Evolutionary conservation across 2,888 invertebrate species (phyloP), one percentile per base, ranked within the genome.

Genomic region (Tenthredo mesomela): DNA sequence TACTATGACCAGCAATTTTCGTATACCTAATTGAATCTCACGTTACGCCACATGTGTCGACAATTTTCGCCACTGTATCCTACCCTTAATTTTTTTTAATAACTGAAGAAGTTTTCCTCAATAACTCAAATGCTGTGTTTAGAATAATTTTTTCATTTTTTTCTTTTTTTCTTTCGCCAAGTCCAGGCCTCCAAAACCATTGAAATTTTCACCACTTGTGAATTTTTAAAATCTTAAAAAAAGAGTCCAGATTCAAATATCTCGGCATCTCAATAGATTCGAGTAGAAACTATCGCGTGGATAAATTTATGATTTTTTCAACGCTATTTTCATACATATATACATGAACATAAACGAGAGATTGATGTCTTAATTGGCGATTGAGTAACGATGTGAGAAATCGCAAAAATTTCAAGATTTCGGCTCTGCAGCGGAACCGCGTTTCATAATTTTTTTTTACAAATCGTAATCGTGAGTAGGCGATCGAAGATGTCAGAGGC

Each of bases 401-500:
- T 61, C 61, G 61, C 25, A 61, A 25, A 61, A 61, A 61, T n/a
- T 61, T 61, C 25, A 4, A 25, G 21, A 25, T 18, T 25, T n/a
- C 61, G 61, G 21, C 18, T 50, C 50, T 50, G 18, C 50, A 50
- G n/a, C 21, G 21, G 21, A 25, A 61, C 21, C 25, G 61, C 25
- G 61, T 61, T 21, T 61, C 25, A 25, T 21, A 61, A 61, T 61
- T 61, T 9, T n/a, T n/a, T 58, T 9, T 50, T n/a, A 6, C 50
- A 25, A 61, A 10, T 9, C 61, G 25, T 61, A 61, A 61, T 25
- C 61, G 61, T 10, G 61, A 25, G 25, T 61, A 25, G 61, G 61
- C 61, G 61, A 61, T 61, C 61, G 61, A 61, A 61, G 25, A 61
- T 61, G 25, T 61, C 25, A 21, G 61, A 61, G 15, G 61, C 61